phyloP scores from a whole-genome alignment of 2,113 vertebrate species.

The Galbula dea region DNA sequence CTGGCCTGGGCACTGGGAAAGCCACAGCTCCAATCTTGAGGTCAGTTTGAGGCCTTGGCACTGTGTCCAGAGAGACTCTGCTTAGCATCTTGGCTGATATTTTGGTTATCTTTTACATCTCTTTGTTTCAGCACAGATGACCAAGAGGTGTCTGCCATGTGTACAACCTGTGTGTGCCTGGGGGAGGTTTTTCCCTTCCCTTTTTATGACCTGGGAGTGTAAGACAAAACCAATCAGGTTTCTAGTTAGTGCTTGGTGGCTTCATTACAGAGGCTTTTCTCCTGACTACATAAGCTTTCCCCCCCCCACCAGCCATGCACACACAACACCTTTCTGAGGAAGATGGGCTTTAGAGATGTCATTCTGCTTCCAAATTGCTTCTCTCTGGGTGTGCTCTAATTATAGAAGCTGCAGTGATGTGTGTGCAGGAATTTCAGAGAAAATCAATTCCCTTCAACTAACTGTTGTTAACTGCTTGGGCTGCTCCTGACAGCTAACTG shows the following conservation, averaged over 20 bases:
- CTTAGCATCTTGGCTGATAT: neutral
- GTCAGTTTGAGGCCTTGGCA: neutral
- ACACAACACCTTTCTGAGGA: neutral
- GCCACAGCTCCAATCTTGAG: rapidly evolving
- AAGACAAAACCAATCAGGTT: neutral
- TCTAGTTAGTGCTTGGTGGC: neutral
- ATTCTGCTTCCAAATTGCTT: neutral
- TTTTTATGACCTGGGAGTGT: neutral
- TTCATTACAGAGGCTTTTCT: neutral
- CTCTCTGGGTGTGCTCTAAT: neutral
- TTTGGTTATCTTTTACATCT: neutral
- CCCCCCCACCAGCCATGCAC: neutral
- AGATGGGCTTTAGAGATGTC: neutral
- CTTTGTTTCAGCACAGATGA: neutral
- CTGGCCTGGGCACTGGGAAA: neutral
- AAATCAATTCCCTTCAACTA: neutral
- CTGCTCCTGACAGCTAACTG: neutral
- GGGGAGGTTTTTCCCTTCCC: neutral
- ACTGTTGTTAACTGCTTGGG: neutral
- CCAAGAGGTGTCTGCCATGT: neutral
- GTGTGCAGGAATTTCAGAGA: neutral
- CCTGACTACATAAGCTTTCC: neutral
- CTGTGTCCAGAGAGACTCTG: neutral
- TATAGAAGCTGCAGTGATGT: neutral
- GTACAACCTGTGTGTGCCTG: neutral